phyloP scores from a whole-genome alignment of 2,113 vertebrate genomes.

The Pelobates fuscus region DNA sequence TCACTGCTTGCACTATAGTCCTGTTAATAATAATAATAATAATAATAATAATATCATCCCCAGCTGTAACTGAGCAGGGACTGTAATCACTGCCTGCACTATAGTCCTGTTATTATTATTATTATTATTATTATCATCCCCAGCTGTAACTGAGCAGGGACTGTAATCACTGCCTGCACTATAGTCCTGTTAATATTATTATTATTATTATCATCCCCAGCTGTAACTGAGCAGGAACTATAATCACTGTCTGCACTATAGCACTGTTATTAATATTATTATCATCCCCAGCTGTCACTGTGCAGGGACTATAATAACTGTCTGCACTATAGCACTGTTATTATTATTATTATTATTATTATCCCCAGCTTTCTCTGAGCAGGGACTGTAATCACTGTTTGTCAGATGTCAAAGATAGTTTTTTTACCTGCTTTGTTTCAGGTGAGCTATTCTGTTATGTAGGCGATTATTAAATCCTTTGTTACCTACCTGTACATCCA shows the following conservation, averaged over 20 bases:
- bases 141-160: not conserved
- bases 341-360: not conserved
- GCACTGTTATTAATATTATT: not conserved
- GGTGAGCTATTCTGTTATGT: no score
- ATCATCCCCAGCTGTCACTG: not conserved
- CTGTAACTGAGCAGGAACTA: not conserved
- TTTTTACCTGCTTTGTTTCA: no score
- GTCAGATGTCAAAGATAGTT: no score
- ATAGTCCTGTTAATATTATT: not conserved
- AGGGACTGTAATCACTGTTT: not conserved
- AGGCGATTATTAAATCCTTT: no score
- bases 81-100: not conserved
- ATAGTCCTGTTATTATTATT: not conserved
- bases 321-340: not conserved
- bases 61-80: not conserved
- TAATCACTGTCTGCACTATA: not conserved
- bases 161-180: not conserved
- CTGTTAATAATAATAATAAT: not conserved
- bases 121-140: not conserved
- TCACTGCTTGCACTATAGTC: not conserved
- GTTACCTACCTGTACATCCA: no score
- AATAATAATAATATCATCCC: no score
- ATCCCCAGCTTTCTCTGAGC: not conserved
- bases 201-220: not conserved
- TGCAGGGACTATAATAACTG: not conserved